A percentile compares a stretch with the other conserved stretches of the same genome.
phyloP scores from a whole-genome alignment of 2,888 invertebrate species.

The Meliscaeva auricollis region DNA sequence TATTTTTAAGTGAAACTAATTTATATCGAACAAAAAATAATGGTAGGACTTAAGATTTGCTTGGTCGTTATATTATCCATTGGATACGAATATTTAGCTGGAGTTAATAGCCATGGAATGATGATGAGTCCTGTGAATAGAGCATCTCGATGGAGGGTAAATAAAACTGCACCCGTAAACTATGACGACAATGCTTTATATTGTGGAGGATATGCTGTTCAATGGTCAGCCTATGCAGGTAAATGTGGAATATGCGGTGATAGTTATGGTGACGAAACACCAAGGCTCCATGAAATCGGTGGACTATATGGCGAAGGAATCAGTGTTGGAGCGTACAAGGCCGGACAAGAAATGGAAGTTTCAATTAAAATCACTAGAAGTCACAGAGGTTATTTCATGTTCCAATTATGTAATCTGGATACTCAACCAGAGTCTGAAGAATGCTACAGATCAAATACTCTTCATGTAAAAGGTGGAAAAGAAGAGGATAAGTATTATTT shows the following conservation, averaged over 20 bases:
- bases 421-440: conserved; percentile 83
- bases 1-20: background rate
- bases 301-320: conserved; percentile 85
- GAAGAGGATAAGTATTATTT: conserved; percentile 74
- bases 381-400: conserved; percentile 85
- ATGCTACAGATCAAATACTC: conserved; percentile 83
- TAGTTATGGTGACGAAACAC: conserved; percentile 82
- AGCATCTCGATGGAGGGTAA: conserved; percentile 85
- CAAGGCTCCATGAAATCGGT: conserved; percentile 85
- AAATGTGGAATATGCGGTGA: conserved; percentile 86
- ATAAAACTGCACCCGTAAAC: conserved; percentile 84
- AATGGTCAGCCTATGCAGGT: conserved; percentile 84
- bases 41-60: background rate
- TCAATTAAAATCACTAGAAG: conserved; percentile 84
- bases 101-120: conserved; percentile 84
- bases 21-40: background rate
- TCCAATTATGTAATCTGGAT: conserved; percentile 85
- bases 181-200: conserved; percentile 85
- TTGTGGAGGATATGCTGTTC: conserved; percentile 85
- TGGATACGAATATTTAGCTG: conserved; percentile 32
- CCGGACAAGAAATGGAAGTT: conserved; percentile 73
- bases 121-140: conserved; percentile 85
- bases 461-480: conserved; percentile 76
- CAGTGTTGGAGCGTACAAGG: conserved; percentile 82
- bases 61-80: background rate